A percentile compares a stretch with the other conserved stretches of the same genome.
These are phyloP conservation scores for Cenopis cana DNA, from an alignment of 2,888 invertebrate species.

Conservation along the genomic window DNA sequence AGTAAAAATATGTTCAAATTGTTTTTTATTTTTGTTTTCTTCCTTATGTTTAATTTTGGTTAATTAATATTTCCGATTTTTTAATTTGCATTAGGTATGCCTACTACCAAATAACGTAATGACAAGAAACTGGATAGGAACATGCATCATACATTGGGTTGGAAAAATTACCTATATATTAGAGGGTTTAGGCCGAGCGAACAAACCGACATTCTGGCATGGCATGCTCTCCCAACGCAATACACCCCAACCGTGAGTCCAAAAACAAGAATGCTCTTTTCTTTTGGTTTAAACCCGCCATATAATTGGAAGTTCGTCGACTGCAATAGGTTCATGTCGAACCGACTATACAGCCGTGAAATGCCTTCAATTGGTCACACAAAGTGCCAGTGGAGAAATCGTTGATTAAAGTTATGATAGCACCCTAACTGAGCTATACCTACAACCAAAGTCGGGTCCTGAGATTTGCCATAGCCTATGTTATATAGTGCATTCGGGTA, in stretches of 20 bases:
- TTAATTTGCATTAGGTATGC: not conserved
- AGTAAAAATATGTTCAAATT: constrained; percentile 82
- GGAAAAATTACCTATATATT: too few species aligned
- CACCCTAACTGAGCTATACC: not conserved
- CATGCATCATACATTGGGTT: not conserved
- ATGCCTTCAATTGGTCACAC: not conserved
- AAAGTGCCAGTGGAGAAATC: not conserved
- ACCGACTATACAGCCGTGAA: too few species aligned
- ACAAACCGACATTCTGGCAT: not conserved
- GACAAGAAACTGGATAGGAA: not conserved
- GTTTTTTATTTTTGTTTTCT: constrained; percentile 67
- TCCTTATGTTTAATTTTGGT: constrained; percentile 46
- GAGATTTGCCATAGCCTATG: not conserved
- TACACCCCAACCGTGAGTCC: not conserved
- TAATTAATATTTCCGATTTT: not conserved
- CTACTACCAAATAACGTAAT: not conserved
- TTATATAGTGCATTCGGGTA: too few species aligned
- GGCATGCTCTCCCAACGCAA: not conserved
- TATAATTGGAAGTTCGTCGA: not conserved
- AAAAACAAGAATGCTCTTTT: not conserved
- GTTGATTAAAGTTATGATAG: not conserved
- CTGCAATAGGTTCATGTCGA: not conserved
- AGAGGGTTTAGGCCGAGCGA: not conserved
- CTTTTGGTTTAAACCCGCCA: not conserved
- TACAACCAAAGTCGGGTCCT: not conserved